Evolutionary conservation across 2,113 vertebrate species (phyloP).

Genomic region (Naja naja): DNA sequence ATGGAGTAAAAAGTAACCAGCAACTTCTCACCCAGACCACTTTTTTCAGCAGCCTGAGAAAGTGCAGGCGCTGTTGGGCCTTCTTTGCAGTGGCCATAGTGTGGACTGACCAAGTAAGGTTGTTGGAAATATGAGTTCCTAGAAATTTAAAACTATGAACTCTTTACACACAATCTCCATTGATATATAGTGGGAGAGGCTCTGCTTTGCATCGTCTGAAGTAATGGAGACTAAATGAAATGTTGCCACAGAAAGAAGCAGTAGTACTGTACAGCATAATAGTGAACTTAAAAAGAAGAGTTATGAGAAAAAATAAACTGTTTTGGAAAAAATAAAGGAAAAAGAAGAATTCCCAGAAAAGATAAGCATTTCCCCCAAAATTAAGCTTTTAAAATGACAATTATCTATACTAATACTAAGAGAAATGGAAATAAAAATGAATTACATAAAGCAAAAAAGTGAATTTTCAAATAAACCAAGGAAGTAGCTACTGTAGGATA

Average conservation of each 20-base stretch:
- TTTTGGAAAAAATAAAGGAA: not conserved
- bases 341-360: not conserved
- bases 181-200: no score
- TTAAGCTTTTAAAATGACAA: not conserved
- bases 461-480: not conserved
- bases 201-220: no score
- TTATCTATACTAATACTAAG: not conserved
- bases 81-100: no score
- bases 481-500: not conserved
- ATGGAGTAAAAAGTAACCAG: no score
- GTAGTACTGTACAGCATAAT: not conserved
- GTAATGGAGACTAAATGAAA: not conserved
- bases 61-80: no score
- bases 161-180: no score
- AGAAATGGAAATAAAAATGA: not conserved
- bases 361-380: not conserved
- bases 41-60: no score
- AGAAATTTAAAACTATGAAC: no score
- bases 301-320: not conserved
- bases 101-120: no score
- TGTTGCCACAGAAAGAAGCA: not conserved
- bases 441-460: not conserved
- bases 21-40: no score
- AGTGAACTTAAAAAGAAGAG: not conserved
- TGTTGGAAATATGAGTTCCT: no score